These are phyloP conservation scores for Spondyliosoma cantharus DNA, from an alignment of 2,797 vertebrate genomes.

Conservation along the genomic window DNA sequence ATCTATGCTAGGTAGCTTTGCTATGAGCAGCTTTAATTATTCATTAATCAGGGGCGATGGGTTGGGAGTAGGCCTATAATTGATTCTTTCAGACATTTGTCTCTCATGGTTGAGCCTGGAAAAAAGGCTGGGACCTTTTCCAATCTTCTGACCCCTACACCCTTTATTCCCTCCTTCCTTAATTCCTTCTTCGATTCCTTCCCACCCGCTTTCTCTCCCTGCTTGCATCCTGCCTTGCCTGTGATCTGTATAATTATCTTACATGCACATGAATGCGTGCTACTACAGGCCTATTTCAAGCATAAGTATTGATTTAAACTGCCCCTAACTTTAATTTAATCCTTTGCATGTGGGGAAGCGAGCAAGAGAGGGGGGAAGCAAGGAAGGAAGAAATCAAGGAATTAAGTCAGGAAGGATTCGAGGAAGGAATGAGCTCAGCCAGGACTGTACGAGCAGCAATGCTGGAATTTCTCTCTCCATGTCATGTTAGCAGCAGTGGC, in stretches of 20 bases:
- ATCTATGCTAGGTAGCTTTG: conserved; percentile 63
- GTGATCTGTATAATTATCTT: conserved; percentile 5
- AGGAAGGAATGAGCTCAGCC: conserved; percentile 18
- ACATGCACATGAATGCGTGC: background rate
- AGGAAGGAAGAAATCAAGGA: background rate
- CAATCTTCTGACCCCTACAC: conserved; percentile 33
- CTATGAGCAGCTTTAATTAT: conserved; percentile 78
- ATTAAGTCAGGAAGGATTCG: background rate
- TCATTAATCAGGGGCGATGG: conserved; percentile 77
- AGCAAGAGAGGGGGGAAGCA: background rate
- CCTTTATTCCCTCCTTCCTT: conserved; percentile 33
- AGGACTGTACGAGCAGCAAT: conserved; percentile 48
- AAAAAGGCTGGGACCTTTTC: conserved; percentile 61
- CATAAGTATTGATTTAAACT: background rate
- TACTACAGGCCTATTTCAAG: background rate
- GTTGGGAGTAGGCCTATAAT: conserved; percentile 70
- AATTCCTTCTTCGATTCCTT: conserved; percentile 17
- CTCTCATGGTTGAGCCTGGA: conserved; percentile 62
- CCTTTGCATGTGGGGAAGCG: background rate
- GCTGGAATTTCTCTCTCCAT: conserved; percentile 72
- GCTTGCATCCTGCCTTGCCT: conserved; percentile 8
- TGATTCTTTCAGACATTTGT: conserved; percentile 81
- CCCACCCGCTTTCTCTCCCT: conserved; percentile 14
- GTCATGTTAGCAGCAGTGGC: conserved; percentile 82
- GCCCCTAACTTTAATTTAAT: background rate